Percentiles rank a stretch among this genome's conserved stretches.
Evolutionary conservation across 2,888 invertebrate species (phyloP).

Genomic region (Stratiomys singularior): DNA sequence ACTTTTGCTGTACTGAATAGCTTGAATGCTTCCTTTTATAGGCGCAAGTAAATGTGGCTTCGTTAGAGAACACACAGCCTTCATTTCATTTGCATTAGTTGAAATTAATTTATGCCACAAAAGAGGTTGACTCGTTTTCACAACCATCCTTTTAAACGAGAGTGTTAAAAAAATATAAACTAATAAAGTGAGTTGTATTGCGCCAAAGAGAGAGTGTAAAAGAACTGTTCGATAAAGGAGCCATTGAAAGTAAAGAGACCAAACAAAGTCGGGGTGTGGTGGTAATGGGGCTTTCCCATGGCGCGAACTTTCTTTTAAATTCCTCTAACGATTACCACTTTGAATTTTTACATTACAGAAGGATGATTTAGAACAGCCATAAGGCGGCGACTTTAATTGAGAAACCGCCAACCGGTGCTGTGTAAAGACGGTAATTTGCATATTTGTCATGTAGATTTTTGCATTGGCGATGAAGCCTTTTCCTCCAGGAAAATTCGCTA

Average conservation of each 20-base stretch:
- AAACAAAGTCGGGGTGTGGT: too few species aligned
- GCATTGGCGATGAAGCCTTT: too few species aligned
- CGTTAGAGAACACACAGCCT: constrained; percentile 30
- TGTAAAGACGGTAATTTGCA: background rate
- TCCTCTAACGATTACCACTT: background rate
- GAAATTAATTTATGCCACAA: constrained; percentile 41
- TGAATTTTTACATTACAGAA: background rate
- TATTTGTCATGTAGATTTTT: too few species aligned
- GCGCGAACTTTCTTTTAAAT: too few species aligned
- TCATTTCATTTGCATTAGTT: constrained; percentile 42
- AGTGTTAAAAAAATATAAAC: background rate
- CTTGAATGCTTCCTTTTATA: background rate
- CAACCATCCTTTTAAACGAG: background rate
- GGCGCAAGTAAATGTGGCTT: constrained; percentile 7
- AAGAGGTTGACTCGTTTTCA: constrained; percentile 28
- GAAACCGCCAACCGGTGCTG: background rate
- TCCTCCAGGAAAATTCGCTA: too few species aligned
- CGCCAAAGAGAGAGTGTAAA: too few species aligned
- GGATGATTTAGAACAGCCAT: background rate
- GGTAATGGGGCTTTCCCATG: too few species aligned
- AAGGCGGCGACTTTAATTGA: background rate
- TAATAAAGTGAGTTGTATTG: background rate
- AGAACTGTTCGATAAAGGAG: too few species aligned
- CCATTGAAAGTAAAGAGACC: too few species aligned
- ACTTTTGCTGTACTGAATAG: background rate